Evolutionary conservation across 2,797 vertebrate species (phyloP).

Genomic region (Neomorphus geoffroyi): DNA sequence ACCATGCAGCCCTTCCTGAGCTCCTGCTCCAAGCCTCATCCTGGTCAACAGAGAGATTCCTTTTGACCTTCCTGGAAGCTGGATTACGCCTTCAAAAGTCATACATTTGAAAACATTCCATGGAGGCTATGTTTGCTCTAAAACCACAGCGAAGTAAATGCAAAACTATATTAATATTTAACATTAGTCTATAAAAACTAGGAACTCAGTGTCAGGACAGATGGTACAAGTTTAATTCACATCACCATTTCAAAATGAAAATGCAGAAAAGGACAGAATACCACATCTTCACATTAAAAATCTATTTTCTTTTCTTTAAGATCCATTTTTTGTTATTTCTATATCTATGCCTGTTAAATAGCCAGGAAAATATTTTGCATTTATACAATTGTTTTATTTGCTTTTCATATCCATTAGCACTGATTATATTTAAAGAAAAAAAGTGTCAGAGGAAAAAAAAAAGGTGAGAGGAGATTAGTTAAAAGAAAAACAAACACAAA

Average conservation of each 20-base stretch:
- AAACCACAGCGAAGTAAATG: conserved; percentile 37
- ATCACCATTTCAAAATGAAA: conserved; percentile 23
- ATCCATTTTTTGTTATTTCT: not conserved
- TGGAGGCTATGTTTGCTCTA: conserved; percentile 33
- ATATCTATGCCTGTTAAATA: not conserved
- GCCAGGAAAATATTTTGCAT: not conserved
- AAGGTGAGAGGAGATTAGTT: not conserved
- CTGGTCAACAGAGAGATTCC: conserved; percentile 9
- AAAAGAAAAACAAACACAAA: not conserved
- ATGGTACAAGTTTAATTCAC: conserved; percentile 45
- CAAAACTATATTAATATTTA: conserved; percentile 57
- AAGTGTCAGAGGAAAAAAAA: not conserved
- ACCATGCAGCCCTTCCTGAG: not conserved
- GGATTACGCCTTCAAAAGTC: conserved; percentile 12
- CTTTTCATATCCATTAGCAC: not conserved
- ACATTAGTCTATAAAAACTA: conserved; percentile 28
- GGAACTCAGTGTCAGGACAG: conserved; percentile 2
- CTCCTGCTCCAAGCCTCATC: not conserved
- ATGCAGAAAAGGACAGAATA: not conserved
- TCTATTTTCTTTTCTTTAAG: not conserved
- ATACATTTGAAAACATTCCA: conserved; percentile 53
- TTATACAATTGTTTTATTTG: not conserved
- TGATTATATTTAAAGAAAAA: not conserved
- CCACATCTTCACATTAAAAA: not conserved
- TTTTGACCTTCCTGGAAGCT: conserved; percentile 32